Evolutionary conservation across 2,888 invertebrate genomes (phyloP), one percentile per base, ranked within the genome.

Genomic region (Itoplectis maculator): DNA sequence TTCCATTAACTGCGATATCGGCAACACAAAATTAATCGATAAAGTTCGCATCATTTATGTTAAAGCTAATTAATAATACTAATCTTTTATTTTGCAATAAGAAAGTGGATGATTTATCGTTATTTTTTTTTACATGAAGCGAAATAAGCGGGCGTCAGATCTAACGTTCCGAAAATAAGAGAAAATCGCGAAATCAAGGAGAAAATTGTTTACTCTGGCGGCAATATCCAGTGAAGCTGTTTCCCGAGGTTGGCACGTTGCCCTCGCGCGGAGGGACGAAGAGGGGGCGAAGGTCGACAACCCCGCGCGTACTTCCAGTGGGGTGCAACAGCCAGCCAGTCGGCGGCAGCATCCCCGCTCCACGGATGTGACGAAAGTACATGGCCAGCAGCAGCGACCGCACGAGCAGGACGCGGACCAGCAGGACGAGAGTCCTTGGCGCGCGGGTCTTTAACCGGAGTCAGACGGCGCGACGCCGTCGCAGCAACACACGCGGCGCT

Each of bases 381-480:
- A 40, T 63, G 11, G 42, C 49, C 51, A 37, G 8, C n/a, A 61
- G 51, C 29, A 45, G 56, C 56, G 45, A 8, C 45, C 5, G 1
- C 5, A 9, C 8, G 8, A 29, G 29, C 37, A 66, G 75, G 66
- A 75, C 47, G 47, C 40, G 76, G 69, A 69, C 76, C 59, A 59
- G 37, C 59, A 61, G 68, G 68, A 77, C 49, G 76, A 74, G 65
- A 79, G 73, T 73, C 74, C 49, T 74, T 59, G 74, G 56, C 59
- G 56, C 59, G 63, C 65, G 74, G 74, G 59, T 74, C 74, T 74
- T 74, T 59, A 79, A 66, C 79, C 79, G 59, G 45, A 66, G 74
- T 59, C 74, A 74, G 74, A 79, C 79, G 59, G 79, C 61, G 66
- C 49, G 79, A 69, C 81, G 73, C 74, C 73, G n/a, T 40, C n/a